These are phyloP conservation scores for Copidosoma floridanum DNA, from an alignment of 1,140 invertebrate species.

Conservation along the genomic window DNA sequence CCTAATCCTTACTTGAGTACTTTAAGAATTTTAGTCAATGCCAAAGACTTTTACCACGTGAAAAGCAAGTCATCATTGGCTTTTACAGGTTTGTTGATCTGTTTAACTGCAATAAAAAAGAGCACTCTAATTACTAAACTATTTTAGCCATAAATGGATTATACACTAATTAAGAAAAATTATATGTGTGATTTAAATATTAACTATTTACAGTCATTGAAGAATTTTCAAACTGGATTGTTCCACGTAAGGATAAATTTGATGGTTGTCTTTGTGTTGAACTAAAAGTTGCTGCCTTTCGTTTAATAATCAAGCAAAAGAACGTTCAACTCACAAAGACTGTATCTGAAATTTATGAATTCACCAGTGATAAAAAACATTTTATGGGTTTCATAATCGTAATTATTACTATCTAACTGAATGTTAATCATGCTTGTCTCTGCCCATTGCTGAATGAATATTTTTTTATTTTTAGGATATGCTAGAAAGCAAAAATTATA, in stretches of 20 bases:
- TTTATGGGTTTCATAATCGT: constrained; percentile 58
- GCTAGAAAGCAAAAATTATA: constrained; percentile 59
- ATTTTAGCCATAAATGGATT: no score
- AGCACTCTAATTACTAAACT: no score
- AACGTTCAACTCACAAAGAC: constrained; percentile 57
- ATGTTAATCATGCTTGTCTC: no score
- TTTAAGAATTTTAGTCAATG: constrained; percentile 60
- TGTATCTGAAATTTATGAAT: constrained; percentile 60
- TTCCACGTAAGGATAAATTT: constrained; percentile 40
- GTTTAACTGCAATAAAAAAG: no score
- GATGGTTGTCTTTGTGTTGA: constrained; percentile 53
- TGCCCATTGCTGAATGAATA: no score
- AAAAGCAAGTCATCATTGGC: constrained; percentile 60
- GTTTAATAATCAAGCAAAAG: constrained; percentile 59
- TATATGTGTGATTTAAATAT: constrained; percentile 9
- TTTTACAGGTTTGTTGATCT: constrained; percentile 47
- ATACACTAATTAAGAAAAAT: no score
- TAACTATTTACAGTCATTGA: constrained; percentile 58
- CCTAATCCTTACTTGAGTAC: constrained; percentile 60
- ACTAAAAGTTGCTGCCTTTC: constrained; percentile 63
- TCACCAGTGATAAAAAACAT: constrained; percentile 51
- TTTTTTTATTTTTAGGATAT: constrained; percentile 46
- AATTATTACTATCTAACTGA: no score
- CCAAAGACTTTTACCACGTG: constrained; percentile 58
- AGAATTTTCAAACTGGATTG: constrained; percentile 58